These are phyloP conservation scores for Margaritifera margaritifera DNA, from an alignment of 2,888 invertebrate genomes.

Conservation along the genomic window DNA sequence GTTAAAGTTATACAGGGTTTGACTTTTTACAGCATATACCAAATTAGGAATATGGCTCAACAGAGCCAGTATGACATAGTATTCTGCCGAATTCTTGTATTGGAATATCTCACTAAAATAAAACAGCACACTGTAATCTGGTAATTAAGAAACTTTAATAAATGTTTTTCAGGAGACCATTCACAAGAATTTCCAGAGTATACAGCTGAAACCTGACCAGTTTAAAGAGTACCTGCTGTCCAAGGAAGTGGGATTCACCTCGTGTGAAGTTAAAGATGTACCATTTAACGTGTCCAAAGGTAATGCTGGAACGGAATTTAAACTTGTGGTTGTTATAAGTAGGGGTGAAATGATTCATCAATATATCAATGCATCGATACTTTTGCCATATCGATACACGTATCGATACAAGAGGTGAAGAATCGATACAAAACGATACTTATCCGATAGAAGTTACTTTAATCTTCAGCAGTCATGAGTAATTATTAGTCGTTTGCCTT, in stretches of 20 bases:
- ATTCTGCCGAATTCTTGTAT: neutral
- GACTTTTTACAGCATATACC: no score
- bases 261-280: conserved; percentile 87
- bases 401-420: no score
- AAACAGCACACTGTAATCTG: neutral
- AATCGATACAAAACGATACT: no score
- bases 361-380: no score
- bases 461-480: no score
- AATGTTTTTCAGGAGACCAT: conserved; percentile 76
- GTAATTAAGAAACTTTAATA: neutral
- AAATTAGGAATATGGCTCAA: no score
- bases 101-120: neutral
- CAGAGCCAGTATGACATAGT: neutral
- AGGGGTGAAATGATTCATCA: no score
- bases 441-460: no score
- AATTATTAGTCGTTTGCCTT: no score
- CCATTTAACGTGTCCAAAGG: conserved; percentile 90
- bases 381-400: no score
- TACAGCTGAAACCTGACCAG: conserved; percentile 86
- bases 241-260: conserved; percentile 92
- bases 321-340: no score
- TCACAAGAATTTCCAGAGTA: conserved; percentile 78
- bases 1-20: no score
- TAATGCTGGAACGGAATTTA: conserved; percentile 19
- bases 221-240: conserved; percentile 91